These are phyloP conservation scores for Drosophila lacteicornis DNA, from an alignment of 1,140 invertebrate genomes.

Conservation along the genomic window DNA sequence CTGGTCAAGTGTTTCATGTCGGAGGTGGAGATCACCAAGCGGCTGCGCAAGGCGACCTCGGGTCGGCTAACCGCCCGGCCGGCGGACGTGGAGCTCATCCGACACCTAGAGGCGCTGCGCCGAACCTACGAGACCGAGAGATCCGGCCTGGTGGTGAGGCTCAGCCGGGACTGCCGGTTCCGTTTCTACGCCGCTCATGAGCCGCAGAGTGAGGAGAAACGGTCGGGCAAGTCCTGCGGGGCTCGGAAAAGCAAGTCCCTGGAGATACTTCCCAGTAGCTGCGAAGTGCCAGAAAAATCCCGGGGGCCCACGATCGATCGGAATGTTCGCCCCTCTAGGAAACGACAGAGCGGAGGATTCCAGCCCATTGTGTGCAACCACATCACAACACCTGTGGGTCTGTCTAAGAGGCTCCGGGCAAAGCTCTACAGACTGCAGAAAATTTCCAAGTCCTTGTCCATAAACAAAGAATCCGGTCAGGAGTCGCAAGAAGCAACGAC, in stretches of 20 bases:
- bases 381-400: conserved; percentile 10
- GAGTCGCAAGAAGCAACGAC: too few relatives aligned
- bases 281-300: neutral
- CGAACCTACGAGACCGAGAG: conserved; percentile 28
- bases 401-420: neutral
- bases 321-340: neutral
- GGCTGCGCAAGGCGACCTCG: conserved; percentile 11
- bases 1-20: conserved; percentile 44
- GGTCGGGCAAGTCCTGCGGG: too few relatives aligned
- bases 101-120: conserved; percentile 15
- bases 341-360: conserved; percentile 21
- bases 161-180: conserved; percentile 30
- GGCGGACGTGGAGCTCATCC: conserved; percentile 1
- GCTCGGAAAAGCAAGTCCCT: neutral
- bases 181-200: neutral
- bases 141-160: conserved; percentile 19
- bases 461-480: neutral
- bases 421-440: conserved; percentile 16
- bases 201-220: too few relatives aligned
- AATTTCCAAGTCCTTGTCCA: neutral
- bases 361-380: conserved; percentile 11
- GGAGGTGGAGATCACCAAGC: conserved; percentile 37
- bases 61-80: neutral
- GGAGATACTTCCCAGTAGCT: neutral
- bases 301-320: neutral